These are phyloP conservation scores for Oedothorax gibbosus DNA, from an alignment of 1,140 invertebrate genomes.

Conservation along the genomic window DNA sequence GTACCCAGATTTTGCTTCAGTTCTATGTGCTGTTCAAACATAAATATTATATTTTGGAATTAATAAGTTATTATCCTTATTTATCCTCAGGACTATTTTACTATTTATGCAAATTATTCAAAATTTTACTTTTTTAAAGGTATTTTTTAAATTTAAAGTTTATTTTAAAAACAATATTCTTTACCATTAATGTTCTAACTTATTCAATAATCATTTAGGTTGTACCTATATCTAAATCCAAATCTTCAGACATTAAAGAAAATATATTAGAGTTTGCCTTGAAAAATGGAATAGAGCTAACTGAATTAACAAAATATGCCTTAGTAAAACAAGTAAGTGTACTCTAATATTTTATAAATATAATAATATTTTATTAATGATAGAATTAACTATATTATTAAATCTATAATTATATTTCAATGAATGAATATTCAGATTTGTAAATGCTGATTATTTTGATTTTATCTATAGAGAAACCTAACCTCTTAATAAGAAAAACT, in stretches of 20 bases:
- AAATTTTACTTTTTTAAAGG: neutral
- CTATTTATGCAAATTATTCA: neutral
- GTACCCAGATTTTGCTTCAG: no score
- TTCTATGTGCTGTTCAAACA: no score
- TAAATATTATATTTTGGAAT: no score
- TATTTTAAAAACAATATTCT: neutral
- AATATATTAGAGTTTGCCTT: neutral
- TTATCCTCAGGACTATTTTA: neutral
- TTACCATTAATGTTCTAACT: neutral
- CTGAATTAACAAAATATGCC: slow-evolving; percentile 30
- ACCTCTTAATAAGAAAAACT: neutral
- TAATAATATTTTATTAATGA: neutral
- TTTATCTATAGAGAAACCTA: neutral
- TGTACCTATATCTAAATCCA: slow-evolving; percentile 57
- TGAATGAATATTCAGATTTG: neutral
- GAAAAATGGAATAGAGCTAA: slow-evolving; percentile 7
- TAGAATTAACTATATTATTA: neutral
- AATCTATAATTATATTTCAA: neutral
- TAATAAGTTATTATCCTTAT: no score
- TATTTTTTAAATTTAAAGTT: neutral
- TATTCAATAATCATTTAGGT: slow-evolving; percentile 3
- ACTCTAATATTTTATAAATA: slow-evolving; percentile 70
- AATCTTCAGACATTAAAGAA: neutral
- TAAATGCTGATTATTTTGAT: neutral
- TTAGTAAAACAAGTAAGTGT: slow-evolving; percentile 27